Conservation (phyloP, 2,113 vertebrate genomes). For the Oophaga pumilio region DNA sequence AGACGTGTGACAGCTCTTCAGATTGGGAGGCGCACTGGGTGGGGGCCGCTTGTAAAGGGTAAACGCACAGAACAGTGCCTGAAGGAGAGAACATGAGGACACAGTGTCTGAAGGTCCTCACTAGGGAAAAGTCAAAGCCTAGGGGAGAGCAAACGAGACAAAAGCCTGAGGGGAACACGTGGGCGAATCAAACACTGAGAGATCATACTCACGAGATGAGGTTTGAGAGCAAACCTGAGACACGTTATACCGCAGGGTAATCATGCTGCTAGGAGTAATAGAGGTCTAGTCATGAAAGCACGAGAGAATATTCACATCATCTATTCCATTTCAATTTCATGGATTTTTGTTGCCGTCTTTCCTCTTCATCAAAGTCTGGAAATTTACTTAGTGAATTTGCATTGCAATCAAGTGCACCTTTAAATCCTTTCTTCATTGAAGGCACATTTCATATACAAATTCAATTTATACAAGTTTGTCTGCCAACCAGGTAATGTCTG, state of each 20-base stretch:
- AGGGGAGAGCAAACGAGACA: not conserved
- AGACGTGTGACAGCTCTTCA: not conserved
- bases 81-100: not conserved
- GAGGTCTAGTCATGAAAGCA: slow-evolving; percentile 16
- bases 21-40: not conserved
- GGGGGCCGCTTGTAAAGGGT: slow-evolving; percentile 5
- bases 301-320: not conserved
- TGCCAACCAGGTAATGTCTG: not conserved
- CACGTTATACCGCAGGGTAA: slow-evolving; percentile 34
- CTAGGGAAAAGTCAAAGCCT: slow-evolving; percentile 24
- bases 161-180: not conserved
- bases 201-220: slow-evolving; percentile 8
- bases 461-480: not conserved
- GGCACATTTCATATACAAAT: not conserved
- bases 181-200: slow-evolving; percentile 28
- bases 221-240: slow-evolving; percentile 10
- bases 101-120: slow-evolving; percentile 4
- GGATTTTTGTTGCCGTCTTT: slow-evolving; percentile 23
- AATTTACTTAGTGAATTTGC: slow-evolving; percentile 22
- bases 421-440: slow-evolving; percentile 2
- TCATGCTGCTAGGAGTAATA: slow-evolving; percentile 29
- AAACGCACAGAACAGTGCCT: not conserved
- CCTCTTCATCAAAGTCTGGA: slow-evolving; percentile 12
- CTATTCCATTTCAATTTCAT: slow-evolving; percentile 43
- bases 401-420: slow-evolving; percentile 21